Base-by-base conservation (phyloP, 2,888 invertebrate genomes). In the Sesia apiformis region DNA sequence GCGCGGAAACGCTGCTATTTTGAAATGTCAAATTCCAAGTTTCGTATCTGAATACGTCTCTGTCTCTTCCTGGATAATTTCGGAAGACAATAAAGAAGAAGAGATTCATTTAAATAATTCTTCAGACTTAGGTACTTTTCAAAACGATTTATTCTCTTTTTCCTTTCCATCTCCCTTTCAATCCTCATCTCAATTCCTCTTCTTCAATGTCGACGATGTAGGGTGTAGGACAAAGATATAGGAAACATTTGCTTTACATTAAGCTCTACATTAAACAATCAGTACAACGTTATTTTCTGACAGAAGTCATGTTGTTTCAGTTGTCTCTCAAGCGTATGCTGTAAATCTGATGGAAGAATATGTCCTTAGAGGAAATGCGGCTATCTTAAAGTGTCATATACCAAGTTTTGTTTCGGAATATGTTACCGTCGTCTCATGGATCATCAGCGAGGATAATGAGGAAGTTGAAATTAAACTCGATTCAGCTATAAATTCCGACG, bases 271-370 rank as follows among this genome's bases (percentile, higher is more conserved):
- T 23, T 23, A 23, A 23, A 23, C 23, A 23, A 23, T 23, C 23
- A 23, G 23, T 23, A 23, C 23, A 23, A 23, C 23, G 2, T 7
- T 51, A 51, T n/a, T 4, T 42, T 42, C 55, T 67, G 56, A 67
- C 53, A 57, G 54, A 56, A 58, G 59, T 49, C 62, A 57, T 62
- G 59, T 85, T 84, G 81, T 94, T 93, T 83, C 93, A 97, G 97
- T 96, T 86, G 96, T 97, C 75, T 94, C 95, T 75, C 97, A 97
- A 92, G 92, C 93, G 66, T 97, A 96, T 90, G 94, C 93, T 77
- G 94, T 96, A 72, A 96, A 96, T 91, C 94, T 97, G 74, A 95
- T 96, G 95, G 96, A 96, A 82, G 96, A 97, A 88, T 96, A 96
- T 87, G 96, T 97, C 67, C 91, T 97, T 70, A 93, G 94, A 81